Base-by-base conservation (phyloP, 2,888 invertebrate species). In the Drosophila percnosoma region DNA sequence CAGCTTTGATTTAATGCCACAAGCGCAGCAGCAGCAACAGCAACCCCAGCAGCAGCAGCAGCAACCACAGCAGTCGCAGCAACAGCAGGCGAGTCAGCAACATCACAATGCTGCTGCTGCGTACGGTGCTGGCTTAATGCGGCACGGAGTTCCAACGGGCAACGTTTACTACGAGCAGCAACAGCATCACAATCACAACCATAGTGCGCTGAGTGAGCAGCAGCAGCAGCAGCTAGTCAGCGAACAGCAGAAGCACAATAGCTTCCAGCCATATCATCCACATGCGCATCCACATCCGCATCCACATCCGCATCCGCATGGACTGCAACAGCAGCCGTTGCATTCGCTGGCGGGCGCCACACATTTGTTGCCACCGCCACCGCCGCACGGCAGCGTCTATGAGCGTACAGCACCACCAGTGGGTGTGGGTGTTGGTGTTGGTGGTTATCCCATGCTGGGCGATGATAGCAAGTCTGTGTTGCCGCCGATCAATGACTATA, bases 401-500 rank as follows among this genome's bases (percentile, higher is more conserved):
- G 92, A 92, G 68, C 92, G 92, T 0, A 61, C 75, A 10, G 77
- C 59, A 18, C 80, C 73, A 21, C 80, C 76, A 66, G 66, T 84
- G 13, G 82, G 88, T 2, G 86, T 87, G 6, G 88, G 90, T 8
- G 82, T 85, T 83, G 83, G 53, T 36, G 55, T 55, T 2, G 38
- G 55, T 83, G 84, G 91, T 31, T 91, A 91, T 70, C 85, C 91
- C 6, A 85, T 91, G 75, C 66, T 91, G 58, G 84, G 83, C 3
- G 92, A 92, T 51, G 92, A 92, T 49, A 69, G 89, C n/a, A 92
- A 92, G 76, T 90, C 91, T 0, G 91, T 92, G 73, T 74, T 93
- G 81, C 93, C 93, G 42, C 92, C 93, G 24, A 91, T 93, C 61
- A 91, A 91, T 69, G 92, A 93, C 54, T 93, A 93, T 36, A 92